These are phyloP conservation scores for Callosobruchus maculatus DNA, from an alignment of 2,888 invertebrate species.

Conservation along the genomic window DNA sequence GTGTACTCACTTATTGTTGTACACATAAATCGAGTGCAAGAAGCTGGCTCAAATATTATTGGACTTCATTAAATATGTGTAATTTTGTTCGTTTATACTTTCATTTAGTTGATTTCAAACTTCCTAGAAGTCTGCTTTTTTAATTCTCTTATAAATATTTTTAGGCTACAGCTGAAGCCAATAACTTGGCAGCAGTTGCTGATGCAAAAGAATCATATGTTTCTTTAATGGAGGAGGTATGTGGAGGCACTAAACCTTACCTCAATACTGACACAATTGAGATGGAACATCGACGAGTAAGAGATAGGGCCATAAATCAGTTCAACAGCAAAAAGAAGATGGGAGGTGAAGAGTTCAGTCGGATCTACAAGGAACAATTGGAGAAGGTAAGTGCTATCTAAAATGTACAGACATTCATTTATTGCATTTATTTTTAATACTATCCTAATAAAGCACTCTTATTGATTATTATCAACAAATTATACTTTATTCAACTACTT, in stretches of 20 bases:
- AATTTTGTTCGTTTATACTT: no score
- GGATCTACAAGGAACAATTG: conserved; percentile 79
- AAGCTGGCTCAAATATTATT: no score
- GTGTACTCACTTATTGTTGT: no score
- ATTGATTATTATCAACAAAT: no score
- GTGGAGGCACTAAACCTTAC: conserved; percentile 94
- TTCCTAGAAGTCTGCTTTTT: no score
- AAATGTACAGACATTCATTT: no score
- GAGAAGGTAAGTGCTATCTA: conserved; percentile 54
- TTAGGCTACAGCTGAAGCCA: conserved; percentile 97
- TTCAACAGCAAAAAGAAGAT: conserved; percentile 92
- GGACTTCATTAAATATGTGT: no score
- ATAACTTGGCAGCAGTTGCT: conserved; percentile 94
- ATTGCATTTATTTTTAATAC: no score
- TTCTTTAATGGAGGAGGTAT: conserved; percentile 90
- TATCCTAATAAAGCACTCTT: no score
- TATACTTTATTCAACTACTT: no score
- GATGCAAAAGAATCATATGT: conserved; percentile 89
- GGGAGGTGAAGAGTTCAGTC: conserved; percentile 96
- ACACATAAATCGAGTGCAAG: no score
- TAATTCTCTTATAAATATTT: not conserved
- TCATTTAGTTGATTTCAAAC: no score
- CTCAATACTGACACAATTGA: conserved; percentile 82
- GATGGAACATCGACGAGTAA: conserved; percentile 75
- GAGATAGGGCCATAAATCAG: conserved; percentile 69